Evolutionary conservation across 2,888 invertebrate species (phyloP).

Genomic region (Lamproptera curius): DNA sequence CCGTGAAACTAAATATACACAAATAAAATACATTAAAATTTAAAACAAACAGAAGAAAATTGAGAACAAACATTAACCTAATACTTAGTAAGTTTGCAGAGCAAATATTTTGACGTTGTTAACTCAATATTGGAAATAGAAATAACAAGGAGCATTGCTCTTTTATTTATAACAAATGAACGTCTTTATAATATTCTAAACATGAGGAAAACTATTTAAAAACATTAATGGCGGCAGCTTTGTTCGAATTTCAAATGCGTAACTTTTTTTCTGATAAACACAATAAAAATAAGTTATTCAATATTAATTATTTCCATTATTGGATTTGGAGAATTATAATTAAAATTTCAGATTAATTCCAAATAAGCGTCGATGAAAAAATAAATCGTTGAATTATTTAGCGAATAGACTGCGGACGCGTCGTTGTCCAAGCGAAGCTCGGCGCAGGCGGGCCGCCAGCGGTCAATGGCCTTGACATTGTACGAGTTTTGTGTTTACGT

Average conservation of each 20-base stretch:
- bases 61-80: background rate
- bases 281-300: too few relatives aligned
- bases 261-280: too few relatives aligned
- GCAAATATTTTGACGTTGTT: background rate
- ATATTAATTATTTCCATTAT: too few relatives aligned
- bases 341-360: too few relatives aligned
- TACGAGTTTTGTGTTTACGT: conserved; percentile 50
- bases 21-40: background rate
- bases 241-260: too few relatives aligned
- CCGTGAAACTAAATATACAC: background rate
- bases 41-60: background rate
- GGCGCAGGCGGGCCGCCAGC: conserved; percentile 17
- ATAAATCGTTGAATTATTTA: background rate
- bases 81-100: background rate
- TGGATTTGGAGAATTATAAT: too few relatives aligned
- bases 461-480: conserved; percentile 70
- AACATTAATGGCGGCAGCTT: background rate
- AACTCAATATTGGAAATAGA: background rate
- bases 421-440: conserved; percentile 8
- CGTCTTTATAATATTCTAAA: too few relatives aligned
- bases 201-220: background rate
- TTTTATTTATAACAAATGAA: too few relatives aligned
- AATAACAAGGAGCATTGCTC: background rate
- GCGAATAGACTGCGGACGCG: conserved; percentile 3
- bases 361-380: too few relatives aligned